Evolutionary conservation across 1,140 invertebrate species (phyloP).

Genomic region (Bombus affinis): DNA sequence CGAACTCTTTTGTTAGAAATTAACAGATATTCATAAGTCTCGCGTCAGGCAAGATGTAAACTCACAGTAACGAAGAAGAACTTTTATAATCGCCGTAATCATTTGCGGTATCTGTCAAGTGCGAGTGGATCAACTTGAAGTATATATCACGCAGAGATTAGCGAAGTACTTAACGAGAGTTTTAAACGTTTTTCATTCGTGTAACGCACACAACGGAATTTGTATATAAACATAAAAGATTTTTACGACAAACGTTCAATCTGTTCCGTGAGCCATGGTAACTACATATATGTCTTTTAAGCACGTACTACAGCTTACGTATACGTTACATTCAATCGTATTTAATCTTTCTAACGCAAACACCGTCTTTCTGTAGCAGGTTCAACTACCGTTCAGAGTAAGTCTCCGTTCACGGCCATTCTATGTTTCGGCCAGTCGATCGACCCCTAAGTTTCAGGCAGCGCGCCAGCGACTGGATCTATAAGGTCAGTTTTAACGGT

Average conservation of each 20-base stretch:
- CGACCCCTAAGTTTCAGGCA: slow-evolving; percentile 74
- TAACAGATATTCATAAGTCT: neutral
- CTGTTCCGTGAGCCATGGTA: too few relatives aligned
- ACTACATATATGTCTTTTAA: too few relatives aligned
- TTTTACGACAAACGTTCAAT: too few relatives aligned
- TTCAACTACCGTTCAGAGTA: slow-evolving; percentile 71
- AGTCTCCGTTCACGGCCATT: slow-evolving; percentile 71
- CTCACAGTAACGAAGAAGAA: neutral
- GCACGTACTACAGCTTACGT: too few relatives aligned
- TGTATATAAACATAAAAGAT: too few relatives aligned
- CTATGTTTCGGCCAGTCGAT: slow-evolving; percentile 76
- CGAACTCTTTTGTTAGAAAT: neutral
- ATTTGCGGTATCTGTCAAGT: neutral
- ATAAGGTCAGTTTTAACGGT: slow-evolving; percentile 76
- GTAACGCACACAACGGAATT: too few relatives aligned
- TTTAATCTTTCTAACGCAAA: neutral
- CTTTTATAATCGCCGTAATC: neutral
- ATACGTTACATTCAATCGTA: neutral
- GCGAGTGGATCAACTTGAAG: neutral
- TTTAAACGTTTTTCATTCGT: too few relatives aligned
- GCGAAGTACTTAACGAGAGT: too few relatives aligned
- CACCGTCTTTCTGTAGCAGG: slow-evolving; percentile 69
- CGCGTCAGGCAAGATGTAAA: neutral
- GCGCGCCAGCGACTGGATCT: slow-evolving; percentile 74
- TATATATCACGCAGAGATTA: too few relatives aligned